Percentiles rank a stretch among this genome's conserved stretches.
These are phyloP conservation scores for Montipora capitata DNA, from an alignment of 92 coral and sea anemone genomes.

Conservation along the genomic window DNA sequence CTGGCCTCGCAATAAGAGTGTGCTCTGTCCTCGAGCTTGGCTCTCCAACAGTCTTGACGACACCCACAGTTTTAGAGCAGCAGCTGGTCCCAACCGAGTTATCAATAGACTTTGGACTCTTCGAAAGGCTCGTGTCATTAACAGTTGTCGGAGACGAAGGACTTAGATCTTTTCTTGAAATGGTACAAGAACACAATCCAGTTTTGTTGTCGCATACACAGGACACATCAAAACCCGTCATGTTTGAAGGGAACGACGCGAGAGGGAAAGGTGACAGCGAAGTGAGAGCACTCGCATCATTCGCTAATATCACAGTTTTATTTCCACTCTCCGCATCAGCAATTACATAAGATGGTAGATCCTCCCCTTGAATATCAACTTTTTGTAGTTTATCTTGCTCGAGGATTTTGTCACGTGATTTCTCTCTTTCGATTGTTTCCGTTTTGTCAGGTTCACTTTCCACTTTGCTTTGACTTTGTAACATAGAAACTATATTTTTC, in stretches of 20 bases:
- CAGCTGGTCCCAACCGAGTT: not conserved
- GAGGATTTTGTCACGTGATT: not conserved
- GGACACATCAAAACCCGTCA: conserved; percentile 52
- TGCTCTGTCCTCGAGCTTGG: conserved; percentile 2
- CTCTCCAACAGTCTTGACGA: conserved; percentile 40
- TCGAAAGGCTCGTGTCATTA: not conserved
- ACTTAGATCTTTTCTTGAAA: conserved; percentile 13
- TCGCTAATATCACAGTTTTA: not conserved
- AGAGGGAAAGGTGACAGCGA: not conserved
- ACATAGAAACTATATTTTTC: not conserved
- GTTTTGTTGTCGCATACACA: conserved; percentile 33
- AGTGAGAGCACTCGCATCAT: not conserved
- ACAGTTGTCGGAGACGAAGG: not conserved
- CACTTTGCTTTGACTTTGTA: conserved; percentile 3
- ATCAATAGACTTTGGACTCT: not conserved
- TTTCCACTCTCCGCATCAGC: not conserved
- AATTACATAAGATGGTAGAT: not conserved
- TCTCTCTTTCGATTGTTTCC: not conserved
- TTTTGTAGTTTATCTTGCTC: not conserved
- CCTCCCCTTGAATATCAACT: not conserved
- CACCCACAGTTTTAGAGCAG: not conserved
- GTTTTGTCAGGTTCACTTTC: not conserved
- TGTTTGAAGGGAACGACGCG: not conserved
- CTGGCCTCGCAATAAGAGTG: conserved; percentile 12
- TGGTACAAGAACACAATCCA: conserved; percentile 53